A percentile compares a stretch with the other conserved stretches of the same genome.
Conservation (phyloP, 2,888 invertebrate genomes). For the Monochamus alternatus region DNA sequence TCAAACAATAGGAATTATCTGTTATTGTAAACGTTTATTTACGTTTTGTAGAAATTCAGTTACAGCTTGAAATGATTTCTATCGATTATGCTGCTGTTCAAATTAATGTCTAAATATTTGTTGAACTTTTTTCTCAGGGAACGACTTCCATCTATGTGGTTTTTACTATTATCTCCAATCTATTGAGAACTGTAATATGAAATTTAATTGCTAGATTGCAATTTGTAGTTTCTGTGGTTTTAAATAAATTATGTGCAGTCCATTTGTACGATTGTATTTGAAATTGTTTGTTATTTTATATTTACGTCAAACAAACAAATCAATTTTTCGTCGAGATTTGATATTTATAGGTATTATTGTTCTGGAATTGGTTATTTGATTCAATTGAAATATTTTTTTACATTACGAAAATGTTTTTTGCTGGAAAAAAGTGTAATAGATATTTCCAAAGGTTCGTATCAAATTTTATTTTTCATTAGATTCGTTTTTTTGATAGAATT, state of each 20-base stretch:
- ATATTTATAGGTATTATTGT: background rate
- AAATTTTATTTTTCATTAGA: too few relatives aligned
- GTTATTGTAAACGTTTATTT: constrained; percentile 46
- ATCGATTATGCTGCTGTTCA: constrained; percentile 29
- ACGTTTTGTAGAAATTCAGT: constrained; percentile 21
- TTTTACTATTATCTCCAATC: constrained; percentile 12
- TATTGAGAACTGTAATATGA: constrained; percentile 17
- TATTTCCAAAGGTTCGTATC: too few relatives aligned
- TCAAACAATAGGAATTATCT: constrained; percentile 54
- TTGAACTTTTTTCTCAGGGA: background rate
- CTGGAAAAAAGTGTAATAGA: too few relatives aligned
- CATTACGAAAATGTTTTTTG: too few relatives aligned
- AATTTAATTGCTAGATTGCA: constrained; percentile 12
- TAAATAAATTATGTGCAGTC: constrained; percentile 5
- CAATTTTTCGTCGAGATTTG: background rate
- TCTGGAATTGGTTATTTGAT: background rate
- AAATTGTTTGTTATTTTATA: constrained; percentile 10
- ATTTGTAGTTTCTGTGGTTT: constrained; percentile 1
- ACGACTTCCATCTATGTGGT: background rate
- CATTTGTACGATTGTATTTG: constrained; percentile 15
- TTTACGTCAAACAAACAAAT: constrained; percentile 13
- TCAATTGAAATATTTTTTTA: too few relatives aligned
- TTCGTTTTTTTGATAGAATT: too few relatives aligned
- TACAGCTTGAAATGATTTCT: constrained; percentile 38
- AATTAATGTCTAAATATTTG: constrained; percentile 13